Evolutionary conservation across 2,113 vertebrate species (phyloP).

Genomic region (Orycteropus afer): DNA sequence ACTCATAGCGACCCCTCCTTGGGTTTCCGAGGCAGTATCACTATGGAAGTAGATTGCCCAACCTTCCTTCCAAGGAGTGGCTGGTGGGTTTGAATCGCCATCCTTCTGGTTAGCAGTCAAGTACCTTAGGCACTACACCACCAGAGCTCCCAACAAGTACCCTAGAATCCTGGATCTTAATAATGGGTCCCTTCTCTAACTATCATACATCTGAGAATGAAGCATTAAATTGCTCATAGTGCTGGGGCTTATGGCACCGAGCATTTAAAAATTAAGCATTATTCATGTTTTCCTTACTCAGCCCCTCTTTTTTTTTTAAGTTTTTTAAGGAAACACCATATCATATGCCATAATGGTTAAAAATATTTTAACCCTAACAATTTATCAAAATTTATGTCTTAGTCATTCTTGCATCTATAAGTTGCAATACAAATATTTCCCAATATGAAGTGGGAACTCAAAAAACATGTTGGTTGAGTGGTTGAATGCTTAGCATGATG

Average conservation of each 20-base stretch:
- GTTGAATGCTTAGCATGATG: background rate
- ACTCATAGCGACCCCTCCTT: no score
- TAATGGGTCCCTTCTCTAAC: background rate
- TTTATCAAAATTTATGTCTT: background rate
- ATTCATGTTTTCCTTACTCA: background rate
- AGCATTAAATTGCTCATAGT: background rate
- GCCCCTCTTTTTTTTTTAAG: no score
- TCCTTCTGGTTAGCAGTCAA: no score
- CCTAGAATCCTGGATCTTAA: background rate
- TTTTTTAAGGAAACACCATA: no score
- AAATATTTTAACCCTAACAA: background rate
- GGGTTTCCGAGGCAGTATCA: no score
- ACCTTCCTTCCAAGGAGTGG: no score
- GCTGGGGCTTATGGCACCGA: background rate
- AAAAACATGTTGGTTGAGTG: background rate
- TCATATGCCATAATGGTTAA: no score
- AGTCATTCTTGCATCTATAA: background rate
- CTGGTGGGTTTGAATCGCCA: no score
- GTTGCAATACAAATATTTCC: background rate
- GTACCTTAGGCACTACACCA: no score
- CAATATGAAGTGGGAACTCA: background rate
- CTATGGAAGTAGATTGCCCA: no score
- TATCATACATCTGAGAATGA: background rate
- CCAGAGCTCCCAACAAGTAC: no score
- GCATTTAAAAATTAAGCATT: background rate